Conservation (phyloP, 2,113 vertebrate genomes). For the Grantiella picta region DNA sequence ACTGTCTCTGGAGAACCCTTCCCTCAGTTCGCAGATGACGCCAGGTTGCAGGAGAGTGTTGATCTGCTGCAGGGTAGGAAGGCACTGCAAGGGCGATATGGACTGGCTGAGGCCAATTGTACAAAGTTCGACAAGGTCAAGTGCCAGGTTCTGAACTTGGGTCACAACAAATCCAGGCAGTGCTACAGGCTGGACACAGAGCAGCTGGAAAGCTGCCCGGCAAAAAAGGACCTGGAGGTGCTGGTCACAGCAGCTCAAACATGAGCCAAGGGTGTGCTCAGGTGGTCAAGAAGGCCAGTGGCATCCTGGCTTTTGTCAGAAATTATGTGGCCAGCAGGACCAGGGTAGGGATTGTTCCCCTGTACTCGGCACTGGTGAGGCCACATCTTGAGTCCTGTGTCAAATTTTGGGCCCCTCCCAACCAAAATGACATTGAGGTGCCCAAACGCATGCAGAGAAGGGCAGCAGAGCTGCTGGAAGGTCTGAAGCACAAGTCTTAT, state of each 20-base stretch:
- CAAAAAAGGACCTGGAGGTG: not conserved
- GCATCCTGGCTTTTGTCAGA: not conserved
- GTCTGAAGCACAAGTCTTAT: not conserved
- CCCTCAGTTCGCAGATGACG: not conserved
- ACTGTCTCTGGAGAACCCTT: not conserved
- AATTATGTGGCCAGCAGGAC: not conserved
- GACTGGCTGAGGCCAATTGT: not conserved
- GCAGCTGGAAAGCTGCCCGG: not conserved
- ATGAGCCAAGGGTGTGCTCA: not conserved
- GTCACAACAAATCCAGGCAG: not conserved
- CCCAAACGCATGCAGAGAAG: not conserved
- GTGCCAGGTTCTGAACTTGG: not conserved
- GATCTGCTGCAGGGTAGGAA: not conserved
- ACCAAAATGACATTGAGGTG: not conserved
- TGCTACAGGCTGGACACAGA: not conserved
- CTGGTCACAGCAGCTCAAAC: not conserved
- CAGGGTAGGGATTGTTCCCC: fast-evolving
- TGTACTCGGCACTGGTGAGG: not conserved
- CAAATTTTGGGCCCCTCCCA: not conserved
- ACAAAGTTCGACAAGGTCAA: not conserved
- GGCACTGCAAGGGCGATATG: not conserved
- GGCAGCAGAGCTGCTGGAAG: fast-evolving
- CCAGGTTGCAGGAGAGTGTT: not conserved
- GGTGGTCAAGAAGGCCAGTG: not conserved
- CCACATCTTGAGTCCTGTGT: fast-evolving